Base-by-base conservation (phyloP, 2,113 vertebrate genomes). In the Copsychus sechellarum region DNA sequence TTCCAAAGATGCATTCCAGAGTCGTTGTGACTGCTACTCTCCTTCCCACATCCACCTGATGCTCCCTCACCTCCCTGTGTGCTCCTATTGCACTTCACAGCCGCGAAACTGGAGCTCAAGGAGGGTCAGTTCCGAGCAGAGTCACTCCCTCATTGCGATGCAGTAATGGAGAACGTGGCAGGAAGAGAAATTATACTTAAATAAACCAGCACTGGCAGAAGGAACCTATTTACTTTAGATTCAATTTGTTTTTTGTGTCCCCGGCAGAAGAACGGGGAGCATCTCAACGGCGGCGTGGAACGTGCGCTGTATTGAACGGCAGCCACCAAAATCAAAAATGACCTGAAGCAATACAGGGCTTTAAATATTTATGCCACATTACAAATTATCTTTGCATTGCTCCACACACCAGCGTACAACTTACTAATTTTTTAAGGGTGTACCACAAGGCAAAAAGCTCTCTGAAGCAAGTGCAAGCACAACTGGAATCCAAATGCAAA, bases 311-410 rank as follows among this genome's bases (percentile, higher is more conserved):
- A 88, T 28, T n/a, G 58, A 91, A 61, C 1, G 0, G 90, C 5
- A 6, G 54, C 31, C 14, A 92, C 90, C 74, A 85, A 93, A 91
- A 91, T 86, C 24, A 77, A 66, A 92, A 94, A 56, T 26, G n/a
- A 95, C 64, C 82, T 62, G n/a, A 67, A 86, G 67, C 60, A 93
- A 90, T 1, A 53, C 19, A 83, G 22, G 8, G 24, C 72, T 90
- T 95, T 81, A 96, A 97, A 96, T 90, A 95, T 92, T 96, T 86
- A 96, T 90, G 64, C 47, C 71, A 78, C 20, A 12, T 83, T 62
- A 78, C 28, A 81, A 81, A 93, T 90, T 62, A 83, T 73, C 67
- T 66, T 76, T 86, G 79, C 71, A 28, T 56, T 95, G 66, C 71
- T 95, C 58, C 54, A 79, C 61, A 56, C 34, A 73, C 34, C 72